These are phyloP conservation scores for Albula goreensis DNA, from an alignment of 2,113 vertebrate genomes.

Conservation along the genomic window DNA sequence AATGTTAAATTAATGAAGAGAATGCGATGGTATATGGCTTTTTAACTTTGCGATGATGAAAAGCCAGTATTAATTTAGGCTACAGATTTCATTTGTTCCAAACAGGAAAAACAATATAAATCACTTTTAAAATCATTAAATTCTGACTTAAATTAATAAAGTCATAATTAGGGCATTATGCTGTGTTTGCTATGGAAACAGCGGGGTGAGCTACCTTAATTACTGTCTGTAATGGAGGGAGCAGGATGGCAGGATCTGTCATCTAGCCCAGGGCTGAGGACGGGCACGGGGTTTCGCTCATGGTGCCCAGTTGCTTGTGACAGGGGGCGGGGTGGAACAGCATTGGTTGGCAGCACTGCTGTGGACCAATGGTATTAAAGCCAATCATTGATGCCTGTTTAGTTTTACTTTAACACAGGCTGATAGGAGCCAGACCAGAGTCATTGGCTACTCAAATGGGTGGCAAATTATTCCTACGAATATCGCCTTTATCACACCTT, in stretches of 20 bases:
- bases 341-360: conserved; percentile 27
- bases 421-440: conserved; percentile 69
- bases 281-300: conserved; percentile 70
- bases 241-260: conserved; percentile 75
- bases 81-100: conserved; percentile 99
- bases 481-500: conserved; percentile 57
- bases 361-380: conserved; percentile 57
- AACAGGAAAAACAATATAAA: conserved; percentile 99
- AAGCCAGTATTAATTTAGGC: conserved; percentile 99
- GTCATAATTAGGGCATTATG: conserved; percentile 99
- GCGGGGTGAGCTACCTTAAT: conserved; percentile 98
- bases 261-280: conserved; percentile 77
- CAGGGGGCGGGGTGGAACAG: not conserved
- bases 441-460: conserved; percentile 69
- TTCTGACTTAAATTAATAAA: conserved; percentile 99
- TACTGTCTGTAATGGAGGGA: conserved; percentile 98
- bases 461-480: conserved; percentile 56
- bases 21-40: conserved; percentile 93
- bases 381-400: too few species aligned
- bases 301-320: conserved; percentile 31
- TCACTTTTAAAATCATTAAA: conserved; percentile 99
- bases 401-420: conserved; percentile 45
- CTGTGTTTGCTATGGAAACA: conserved; percentile 99
- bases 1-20: conserved; percentile 92
- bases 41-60: conserved; percentile 94